Conservation (phyloP, 2,113 vertebrate species). For the Cebus imitator region DNA sequence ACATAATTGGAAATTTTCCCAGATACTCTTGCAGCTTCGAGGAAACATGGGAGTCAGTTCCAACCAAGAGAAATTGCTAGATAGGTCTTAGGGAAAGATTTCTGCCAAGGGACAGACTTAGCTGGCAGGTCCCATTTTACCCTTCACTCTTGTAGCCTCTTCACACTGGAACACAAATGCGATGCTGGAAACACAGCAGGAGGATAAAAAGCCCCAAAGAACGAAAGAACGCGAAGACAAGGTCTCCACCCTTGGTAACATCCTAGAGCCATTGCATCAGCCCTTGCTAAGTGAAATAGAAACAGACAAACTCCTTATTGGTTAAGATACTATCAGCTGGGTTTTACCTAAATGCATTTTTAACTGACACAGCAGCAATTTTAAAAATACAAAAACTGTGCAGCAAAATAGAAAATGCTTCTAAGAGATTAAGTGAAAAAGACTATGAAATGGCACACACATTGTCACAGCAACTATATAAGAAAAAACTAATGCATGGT, state of each 20-base stretch:
- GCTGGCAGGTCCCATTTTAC: neutral
- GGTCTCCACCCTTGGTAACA: neutral
- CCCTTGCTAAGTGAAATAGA: neutral
- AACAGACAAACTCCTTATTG: neutral
- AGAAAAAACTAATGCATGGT: neutral
- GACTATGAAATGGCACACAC: neutral
- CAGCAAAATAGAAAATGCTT: neutral
- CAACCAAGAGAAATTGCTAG: neutral
- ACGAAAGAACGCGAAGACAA: accelerated
- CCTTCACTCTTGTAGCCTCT: neutral
- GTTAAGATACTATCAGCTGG: neutral
- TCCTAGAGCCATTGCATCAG: neutral
- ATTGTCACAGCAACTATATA: neutral
- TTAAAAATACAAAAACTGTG: neutral
- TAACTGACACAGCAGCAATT: neutral
- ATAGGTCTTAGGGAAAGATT: neutral
- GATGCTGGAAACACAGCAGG: neutral
- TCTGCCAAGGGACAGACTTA: neutral
- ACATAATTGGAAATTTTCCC: neutral
- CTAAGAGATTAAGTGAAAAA: neutral
- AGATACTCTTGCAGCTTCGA: neutral
- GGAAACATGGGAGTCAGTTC: neutral
- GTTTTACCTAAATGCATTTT: neutral
- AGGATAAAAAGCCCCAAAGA: neutral
- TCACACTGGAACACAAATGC: neutral